These are phyloP conservation scores for Cyrtonyx montezumae DNA, from an alignment of 2,113 vertebrate species.

Conservation along the genomic window DNA sequence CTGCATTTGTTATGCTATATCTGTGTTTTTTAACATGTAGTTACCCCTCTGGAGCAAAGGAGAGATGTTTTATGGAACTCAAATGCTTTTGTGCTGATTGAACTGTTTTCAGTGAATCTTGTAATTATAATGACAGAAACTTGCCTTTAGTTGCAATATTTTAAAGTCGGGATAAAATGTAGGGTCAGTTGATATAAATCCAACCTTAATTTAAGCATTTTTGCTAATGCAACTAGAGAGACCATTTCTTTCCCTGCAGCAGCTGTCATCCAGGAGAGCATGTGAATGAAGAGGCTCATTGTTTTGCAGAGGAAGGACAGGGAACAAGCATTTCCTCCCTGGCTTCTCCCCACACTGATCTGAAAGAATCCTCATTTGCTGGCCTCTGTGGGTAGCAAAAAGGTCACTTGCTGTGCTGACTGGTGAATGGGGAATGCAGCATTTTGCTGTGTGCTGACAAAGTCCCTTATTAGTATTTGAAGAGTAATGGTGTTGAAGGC, in stretches of 20 bases:
- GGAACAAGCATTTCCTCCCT: not conserved
- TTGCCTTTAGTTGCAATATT: not conserved
- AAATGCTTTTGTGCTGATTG: not conserved
- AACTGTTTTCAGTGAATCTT: not conserved
- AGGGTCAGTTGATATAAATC: not conserved
- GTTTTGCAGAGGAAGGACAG: not conserved
- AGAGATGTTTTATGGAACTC: not conserved
- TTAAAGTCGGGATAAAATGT: not conserved
- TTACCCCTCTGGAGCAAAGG: not conserved
- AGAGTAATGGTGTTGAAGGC: not conserved
- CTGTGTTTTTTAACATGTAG: not conserved
- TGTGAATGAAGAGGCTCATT: not conserved
- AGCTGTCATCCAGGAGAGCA: not conserved
- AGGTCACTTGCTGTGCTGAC: not conserved
- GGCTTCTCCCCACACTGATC: not conserved
- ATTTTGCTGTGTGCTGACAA: not conserved
- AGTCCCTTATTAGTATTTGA: not conserved
- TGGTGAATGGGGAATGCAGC: not conserved
- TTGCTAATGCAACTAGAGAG: not conserved
- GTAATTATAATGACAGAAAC: not conserved
- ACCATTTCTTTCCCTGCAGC: not conserved
- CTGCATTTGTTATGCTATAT: not conserved
- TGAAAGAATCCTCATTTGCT: not conserved
- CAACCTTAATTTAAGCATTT: not conserved
- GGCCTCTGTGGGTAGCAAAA: not conserved